Evolutionary conservation across 2,888 invertebrate species (phyloP).

Genomic region (Nomada lathburiana): DNA sequence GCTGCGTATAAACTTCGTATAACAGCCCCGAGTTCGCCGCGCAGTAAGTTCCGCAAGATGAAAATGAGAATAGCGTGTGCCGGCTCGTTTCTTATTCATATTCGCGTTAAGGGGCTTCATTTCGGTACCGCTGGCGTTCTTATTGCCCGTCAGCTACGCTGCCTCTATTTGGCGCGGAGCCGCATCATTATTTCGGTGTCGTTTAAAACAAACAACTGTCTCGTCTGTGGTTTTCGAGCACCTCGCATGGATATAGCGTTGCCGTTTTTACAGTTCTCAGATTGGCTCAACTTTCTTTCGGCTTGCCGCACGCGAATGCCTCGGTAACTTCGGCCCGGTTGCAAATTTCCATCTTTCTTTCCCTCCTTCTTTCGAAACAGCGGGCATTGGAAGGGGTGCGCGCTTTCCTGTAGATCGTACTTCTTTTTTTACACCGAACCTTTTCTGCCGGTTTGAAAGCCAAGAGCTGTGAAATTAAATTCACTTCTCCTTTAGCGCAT

Average conservation of each 20-base stretch:
- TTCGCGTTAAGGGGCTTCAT: slow-evolving; percentile 60
- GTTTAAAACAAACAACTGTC: slow-evolving; percentile 52
- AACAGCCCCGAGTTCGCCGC: slow-evolving; percentile 59
- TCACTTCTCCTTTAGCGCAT: neutral
- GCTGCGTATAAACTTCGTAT: slow-evolving; percentile 65
- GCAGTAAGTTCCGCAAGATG: slow-evolving; percentile 57
- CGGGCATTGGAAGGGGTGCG: no score
- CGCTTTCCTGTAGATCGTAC: no score
- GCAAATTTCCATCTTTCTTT: no score
- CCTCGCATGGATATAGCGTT: neutral
- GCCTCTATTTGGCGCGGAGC: slow-evolving; percentile 35
- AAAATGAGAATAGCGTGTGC: slow-evolving; percentile 65
- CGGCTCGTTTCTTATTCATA: slow-evolving; percentile 66
- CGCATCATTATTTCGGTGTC: slow-evolving; percentile 47
- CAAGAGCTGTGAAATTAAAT: slow-evolving; percentile 4
- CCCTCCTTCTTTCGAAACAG: no score
- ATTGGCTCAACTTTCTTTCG: slow-evolving; percentile 3
- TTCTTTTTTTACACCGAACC: no score
- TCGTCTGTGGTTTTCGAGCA: slow-evolving; percentile 33
- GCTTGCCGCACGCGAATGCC: no score
- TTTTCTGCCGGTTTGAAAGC: no score
- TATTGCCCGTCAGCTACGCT: slow-evolving; percentile 52
- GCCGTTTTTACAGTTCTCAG: slow-evolving; percentile 28
- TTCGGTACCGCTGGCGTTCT: slow-evolving; percentile 43
- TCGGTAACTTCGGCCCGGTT: no score